Percentiles rank a stretch among this genome's conserved stretches.
Evolutionary conservation across 2,797 vertebrate species (phyloP).

Genomic region (Periophthalmus magnuspinnatus): DNA sequence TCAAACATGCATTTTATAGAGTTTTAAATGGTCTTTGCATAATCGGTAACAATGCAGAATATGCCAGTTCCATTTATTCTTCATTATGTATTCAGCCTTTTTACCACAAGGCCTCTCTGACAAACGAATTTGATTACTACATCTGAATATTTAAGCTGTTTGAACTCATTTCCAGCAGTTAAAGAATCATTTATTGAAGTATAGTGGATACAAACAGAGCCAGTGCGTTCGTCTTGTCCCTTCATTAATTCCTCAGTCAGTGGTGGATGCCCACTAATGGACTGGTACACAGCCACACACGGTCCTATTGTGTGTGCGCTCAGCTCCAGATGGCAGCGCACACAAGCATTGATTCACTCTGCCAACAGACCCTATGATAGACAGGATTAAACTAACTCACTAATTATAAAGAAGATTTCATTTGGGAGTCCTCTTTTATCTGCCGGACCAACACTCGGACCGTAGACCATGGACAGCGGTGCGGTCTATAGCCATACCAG

Average conservation of each 20-base stretch:
- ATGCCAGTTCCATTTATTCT: neutral
- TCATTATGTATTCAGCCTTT: slow-evolving; percentile 18
- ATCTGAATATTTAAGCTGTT: slow-evolving; percentile 7
- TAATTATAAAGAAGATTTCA: slow-evolving; percentile 93
- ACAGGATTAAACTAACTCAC: slow-evolving; percentile 93
- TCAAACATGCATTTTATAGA: neutral
- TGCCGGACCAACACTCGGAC: slow-evolving; percentile 66
- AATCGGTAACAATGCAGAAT: neutral
- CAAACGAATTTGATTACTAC: slow-evolving; percentile 7
- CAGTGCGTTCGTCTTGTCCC: slow-evolving; percentile 19
- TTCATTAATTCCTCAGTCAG: slow-evolving; percentile 49
- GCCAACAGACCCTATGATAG: slow-evolving; percentile 89
- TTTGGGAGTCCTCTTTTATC: slow-evolving; percentile 79
- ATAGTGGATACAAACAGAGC: slow-evolving; percentile 23
- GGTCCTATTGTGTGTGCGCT: slow-evolving; percentile 35
- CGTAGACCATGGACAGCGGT: slow-evolving; percentile 12
- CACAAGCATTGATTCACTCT: slow-evolving; percentile 80
- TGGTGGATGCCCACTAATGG: slow-evolving; percentile 40
- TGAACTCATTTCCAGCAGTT: slow-evolving; percentile 3
- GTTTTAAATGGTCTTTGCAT: neutral
- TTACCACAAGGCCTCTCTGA: slow-evolving; percentile 3
- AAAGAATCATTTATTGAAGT: slow-evolving; percentile 21
- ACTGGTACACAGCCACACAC: slow-evolving; percentile 33
- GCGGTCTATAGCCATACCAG: slow-evolving; percentile 48
- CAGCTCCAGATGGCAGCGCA: slow-evolving; percentile 85